phyloP scores from a whole-genome alignment of 2,888 invertebrate genomes.

The Boloria euphrosyne region DNA sequence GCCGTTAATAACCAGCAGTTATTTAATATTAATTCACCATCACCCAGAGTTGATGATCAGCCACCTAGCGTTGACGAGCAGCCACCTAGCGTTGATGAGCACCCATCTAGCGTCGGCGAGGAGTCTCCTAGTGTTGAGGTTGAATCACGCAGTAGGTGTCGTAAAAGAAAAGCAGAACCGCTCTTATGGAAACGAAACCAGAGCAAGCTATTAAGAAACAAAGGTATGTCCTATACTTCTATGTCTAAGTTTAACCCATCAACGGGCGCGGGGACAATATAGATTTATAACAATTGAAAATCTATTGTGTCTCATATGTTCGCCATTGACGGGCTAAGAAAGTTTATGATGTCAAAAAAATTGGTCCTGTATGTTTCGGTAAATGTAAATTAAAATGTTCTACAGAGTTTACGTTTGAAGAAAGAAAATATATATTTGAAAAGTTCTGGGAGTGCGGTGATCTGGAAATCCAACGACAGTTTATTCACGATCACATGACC shows the following conservation, averaged over 20 bases:
- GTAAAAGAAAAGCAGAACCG: conserved; percentile 36
- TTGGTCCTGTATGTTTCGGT: conserved; percentile 34
- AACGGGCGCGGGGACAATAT: no score
- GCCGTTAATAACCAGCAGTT: no score
- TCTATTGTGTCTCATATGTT: no score
- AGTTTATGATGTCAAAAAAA: conserved; percentile 36
- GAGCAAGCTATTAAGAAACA: conserved; percentile 38
- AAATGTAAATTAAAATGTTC: conserved; percentile 43
- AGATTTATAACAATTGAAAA: no score
- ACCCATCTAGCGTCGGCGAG: neutral
- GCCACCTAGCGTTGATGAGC: neutral
- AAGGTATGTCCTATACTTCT: conserved; percentile 37
- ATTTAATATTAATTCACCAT: neutral
- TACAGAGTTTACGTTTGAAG: conserved; percentile 37
- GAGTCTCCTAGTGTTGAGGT: conserved; percentile 19
- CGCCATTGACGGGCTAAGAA: no score
- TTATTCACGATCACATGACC: conserved; percentile 36
- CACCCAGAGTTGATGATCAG: conserved; percentile 17
- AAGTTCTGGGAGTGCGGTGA: conserved; percentile 37
- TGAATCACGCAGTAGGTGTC: conserved; percentile 13
- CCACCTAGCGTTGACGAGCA: conserved; percentile 17
- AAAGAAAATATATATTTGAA: conserved; percentile 36
- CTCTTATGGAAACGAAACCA: conserved; percentile 29
- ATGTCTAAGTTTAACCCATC: conserved; percentile 32
- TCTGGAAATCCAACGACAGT: conserved; percentile 40